Percentiles rank a stretch among this genome's conserved stretches.
These are phyloP conservation scores for Philotrypesis tridentata DNA, from an alignment of 1,140 invertebrate genomes.

Conservation along the genomic window DNA sequence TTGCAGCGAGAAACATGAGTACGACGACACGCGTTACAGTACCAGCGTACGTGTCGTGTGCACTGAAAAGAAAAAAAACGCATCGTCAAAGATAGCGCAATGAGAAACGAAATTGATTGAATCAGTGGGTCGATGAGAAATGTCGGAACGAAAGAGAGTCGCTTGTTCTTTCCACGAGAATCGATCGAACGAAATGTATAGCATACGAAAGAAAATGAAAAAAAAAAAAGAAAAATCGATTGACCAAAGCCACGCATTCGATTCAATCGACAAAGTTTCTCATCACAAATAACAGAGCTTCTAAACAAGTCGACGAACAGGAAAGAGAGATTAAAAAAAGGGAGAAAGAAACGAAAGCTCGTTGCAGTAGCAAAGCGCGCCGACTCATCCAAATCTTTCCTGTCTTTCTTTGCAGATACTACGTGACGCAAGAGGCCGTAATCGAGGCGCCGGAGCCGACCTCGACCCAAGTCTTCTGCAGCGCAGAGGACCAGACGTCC, in stretches of 20 bases:
- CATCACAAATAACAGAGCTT: background rate
- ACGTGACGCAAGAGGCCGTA: conserved; percentile 63
- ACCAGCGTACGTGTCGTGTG: background rate
- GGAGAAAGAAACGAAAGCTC: conserved; percentile 44
- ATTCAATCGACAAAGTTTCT: background rate
- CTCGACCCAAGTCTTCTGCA: conserved; percentile 55
- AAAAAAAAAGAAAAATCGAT: background rate
- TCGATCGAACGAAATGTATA: too few relatives aligned
- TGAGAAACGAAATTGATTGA: background rate
- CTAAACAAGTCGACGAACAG: background rate
- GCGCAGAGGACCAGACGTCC: conserved; percentile 54
- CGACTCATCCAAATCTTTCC: conserved; percentile 64
- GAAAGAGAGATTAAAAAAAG: background rate
- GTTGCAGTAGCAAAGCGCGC: background rate
- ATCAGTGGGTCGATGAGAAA: background rate
- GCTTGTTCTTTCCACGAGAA: background rate
- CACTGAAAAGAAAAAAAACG: background rate
- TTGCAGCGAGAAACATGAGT: background rate
- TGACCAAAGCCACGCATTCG: too few relatives aligned
- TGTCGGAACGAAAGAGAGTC: background rate
- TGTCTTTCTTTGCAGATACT: conserved; percentile 72
- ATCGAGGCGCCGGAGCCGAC: background rate
- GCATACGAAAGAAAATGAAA: too few relatives aligned
- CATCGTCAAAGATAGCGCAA: background rate
- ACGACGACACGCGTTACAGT: conserved; percentile 17